These are phyloP conservation scores for Oscheius sp. DNA, from an alignment of 2,888 invertebrate genomes.

Conservation along the genomic window DNA sequence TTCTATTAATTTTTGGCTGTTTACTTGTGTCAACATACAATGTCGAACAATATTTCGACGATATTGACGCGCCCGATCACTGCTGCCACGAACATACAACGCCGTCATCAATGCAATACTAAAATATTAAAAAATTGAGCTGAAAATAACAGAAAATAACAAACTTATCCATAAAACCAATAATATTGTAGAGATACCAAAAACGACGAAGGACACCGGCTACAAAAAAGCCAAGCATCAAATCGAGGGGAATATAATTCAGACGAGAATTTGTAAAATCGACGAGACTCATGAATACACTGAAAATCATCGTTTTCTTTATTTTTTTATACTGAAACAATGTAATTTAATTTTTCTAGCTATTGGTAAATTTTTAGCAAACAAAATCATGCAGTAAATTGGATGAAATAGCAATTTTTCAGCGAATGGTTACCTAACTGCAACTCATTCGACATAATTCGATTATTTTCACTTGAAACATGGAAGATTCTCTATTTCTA, in stretches of 20 bases:
- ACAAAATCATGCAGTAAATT: slow-evolving; percentile 53
- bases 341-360: too few species aligned
- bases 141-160: not conserved
- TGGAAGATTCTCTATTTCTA: too few species aligned
- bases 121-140: slow-evolving; percentile 11
- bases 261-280: slow-evolving; percentile 50
- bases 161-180: slow-evolving; percentile 64
- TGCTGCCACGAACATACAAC: slow-evolving; percentile 59
- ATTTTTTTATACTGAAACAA: not conserved
- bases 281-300: slow-evolving; percentile 46
- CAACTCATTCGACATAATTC: too few species aligned
- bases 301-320: too few species aligned
- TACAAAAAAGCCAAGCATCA: slow-evolving; percentile 66
- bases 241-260: slow-evolving; percentile 56
- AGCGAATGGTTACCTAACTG: too few species aligned
- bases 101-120: slow-evolving; percentile 61
- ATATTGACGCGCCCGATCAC: slow-evolving; percentile 51
- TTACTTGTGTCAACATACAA: slow-evolving; percentile 55
- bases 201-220: slow-evolving; percentile 61
- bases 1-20: not conserved
- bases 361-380: slow-evolving; percentile 26
- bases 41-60: slow-evolving; percentile 61
- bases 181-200: slow-evolving; percentile 59
- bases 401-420: slow-evolving; percentile 47
- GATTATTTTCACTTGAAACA: too few species aligned